A percentile compares a stretch with the other conserved stretches of the same genome.
phyloP scores from a whole-genome alignment of 2,888 invertebrate genomes.

The Harpagoxenus sublaevis region DNA sequence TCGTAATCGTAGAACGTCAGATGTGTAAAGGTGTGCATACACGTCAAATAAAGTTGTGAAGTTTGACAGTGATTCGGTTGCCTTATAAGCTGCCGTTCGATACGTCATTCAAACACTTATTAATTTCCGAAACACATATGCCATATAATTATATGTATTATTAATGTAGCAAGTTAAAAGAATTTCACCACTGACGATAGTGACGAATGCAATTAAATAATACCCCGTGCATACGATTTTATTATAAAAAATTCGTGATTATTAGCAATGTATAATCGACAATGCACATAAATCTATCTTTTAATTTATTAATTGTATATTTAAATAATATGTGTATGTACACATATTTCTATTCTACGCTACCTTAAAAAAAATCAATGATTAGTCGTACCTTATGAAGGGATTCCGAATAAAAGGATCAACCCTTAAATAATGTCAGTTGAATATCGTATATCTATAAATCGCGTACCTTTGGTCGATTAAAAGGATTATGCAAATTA shows the following conservation, averaged over 20 bases:
- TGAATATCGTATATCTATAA: not conserved
- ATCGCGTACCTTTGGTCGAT: constrained; percentile 5
- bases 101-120: constrained; percentile 34
- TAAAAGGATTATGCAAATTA: constrained; percentile 42
- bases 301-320: constrained; percentile 1
- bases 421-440: constrained; percentile 5
- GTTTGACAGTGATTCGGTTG: constrained; percentile 37
- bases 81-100: constrained; percentile 40
- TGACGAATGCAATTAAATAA: not conserved
- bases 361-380: not conserved
- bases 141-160: constrained; percentile 10
- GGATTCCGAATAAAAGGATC: not conserved
- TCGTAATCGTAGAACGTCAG: constrained; percentile 27
- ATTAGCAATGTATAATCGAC: not conserved
- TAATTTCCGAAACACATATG: constrained; percentile 34
- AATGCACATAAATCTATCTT: not conserved
- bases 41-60: constrained; percentile 34
- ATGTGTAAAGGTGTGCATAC: constrained; percentile 7
- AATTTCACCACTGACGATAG: not conserved
- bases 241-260: not conserved
- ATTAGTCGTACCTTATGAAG: not conserved
- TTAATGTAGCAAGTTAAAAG: not conserved
- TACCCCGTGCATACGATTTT: not conserved
- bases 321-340: not conserved
- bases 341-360: not conserved